Conservation (phyloP, 2,888 invertebrate genomes). For the Erpobdella octoculata region DNA sequence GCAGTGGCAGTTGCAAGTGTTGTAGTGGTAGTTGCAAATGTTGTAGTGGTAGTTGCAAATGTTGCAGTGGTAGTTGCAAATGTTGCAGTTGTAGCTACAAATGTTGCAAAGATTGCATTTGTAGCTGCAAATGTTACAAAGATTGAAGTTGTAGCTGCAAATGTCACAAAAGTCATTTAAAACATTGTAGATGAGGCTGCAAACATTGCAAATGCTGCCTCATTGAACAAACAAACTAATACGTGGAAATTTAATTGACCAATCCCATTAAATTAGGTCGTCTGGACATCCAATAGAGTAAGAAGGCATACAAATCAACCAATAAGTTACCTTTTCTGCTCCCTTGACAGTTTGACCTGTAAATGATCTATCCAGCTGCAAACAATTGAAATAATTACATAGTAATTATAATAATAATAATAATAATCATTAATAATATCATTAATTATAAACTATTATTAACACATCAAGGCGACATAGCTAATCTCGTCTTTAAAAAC, state of each 20-base stretch:
- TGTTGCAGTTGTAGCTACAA: slow-evolving; percentile 18
- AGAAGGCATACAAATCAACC: too few relatives aligned
- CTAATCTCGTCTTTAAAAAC: too few relatives aligned
- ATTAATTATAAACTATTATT: background rate
- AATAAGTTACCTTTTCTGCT: background rate
- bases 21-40: slow-evolving; percentile 21
- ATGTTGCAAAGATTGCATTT: slow-evolving; percentile 12
- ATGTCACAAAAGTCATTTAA: slow-evolving; percentile 17
- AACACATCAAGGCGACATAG: too few relatives aligned
- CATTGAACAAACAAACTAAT: too few relatives aligned
- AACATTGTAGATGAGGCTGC: slow-evolving; percentile 11
- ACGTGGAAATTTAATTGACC: too few relatives aligned
- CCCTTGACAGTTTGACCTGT: too few relatives aligned
- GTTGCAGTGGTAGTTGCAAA: slow-evolving; percentile 18
- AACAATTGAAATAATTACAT: too few relatives aligned
- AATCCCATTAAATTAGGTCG: too few relatives aligned
- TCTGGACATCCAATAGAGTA: too few relatives aligned
- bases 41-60: slow-evolving; percentile 21
- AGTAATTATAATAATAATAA: background rate
- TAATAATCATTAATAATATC: background rate
- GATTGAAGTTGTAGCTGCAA: slow-evolving; percentile 19
- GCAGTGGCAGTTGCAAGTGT: slow-evolving; percentile 17
- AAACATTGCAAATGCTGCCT: slow-evolving; percentile 14
- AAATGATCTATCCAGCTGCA: too few relatives aligned
- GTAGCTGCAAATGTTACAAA: slow-evolving; percentile 14